Percentiles rank a stretch among this genome's conserved stretches.
Conservation (phyloP, 2,113 vertebrate species). For the Turdus rufiventris region DNA sequence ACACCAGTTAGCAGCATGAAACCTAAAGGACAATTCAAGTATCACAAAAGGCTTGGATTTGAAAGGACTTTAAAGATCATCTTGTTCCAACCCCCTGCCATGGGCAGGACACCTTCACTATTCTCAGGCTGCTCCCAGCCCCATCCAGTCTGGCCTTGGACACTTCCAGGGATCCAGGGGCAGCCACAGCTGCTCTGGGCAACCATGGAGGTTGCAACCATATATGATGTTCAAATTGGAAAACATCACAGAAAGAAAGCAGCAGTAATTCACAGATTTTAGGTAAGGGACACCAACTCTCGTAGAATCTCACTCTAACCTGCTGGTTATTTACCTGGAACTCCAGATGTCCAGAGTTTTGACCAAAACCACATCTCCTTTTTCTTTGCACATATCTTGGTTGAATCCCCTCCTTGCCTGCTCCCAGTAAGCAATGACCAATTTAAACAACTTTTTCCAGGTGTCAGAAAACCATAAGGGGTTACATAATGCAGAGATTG, state of each 20-base stretch:
- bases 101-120: background rate
- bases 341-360: background rate
- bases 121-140: background rate
- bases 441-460: background rate
- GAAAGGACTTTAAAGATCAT: background rate
- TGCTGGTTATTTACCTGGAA: background rate
- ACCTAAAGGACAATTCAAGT: rapidly evolving
- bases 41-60: background rate
- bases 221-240: background rate
- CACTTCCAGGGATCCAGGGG: background rate
- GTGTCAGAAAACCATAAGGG: background rate
- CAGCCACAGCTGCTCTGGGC: background rate
- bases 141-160: background rate
- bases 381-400: background rate
- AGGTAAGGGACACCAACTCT: background rate
- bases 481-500: rapidly evolving
- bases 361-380: background rate
- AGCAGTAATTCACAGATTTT: background rate
- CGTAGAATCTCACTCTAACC: background rate
- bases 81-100: background rate
- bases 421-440: background rate
- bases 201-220: rapidly evolving
- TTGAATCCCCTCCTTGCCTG: background rate
- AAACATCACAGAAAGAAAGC: background rate
- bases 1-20: rapidly evolving